phyloP scores from a whole-genome alignment of 1,140 invertebrate genomes.

The Lepeophtheirus salmonis region DNA sequence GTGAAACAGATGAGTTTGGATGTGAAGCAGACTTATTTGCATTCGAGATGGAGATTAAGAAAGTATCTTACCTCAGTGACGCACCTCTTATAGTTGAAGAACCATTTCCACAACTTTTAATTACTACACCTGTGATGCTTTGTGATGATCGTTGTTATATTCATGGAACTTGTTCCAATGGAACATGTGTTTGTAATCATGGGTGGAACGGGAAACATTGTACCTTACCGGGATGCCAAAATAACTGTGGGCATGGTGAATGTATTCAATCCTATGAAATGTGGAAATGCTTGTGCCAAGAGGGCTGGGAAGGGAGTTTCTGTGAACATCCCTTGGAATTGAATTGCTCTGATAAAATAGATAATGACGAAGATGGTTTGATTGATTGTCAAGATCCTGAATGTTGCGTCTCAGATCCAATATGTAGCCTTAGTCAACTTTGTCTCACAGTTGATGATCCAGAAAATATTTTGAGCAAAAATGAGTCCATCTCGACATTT shows the following conservation, averaged over 20 bases:
- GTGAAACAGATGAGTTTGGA: background rate
- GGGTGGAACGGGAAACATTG: slow-evolving; percentile 95
- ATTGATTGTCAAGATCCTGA: slow-evolving; percentile 93
- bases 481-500: slow-evolving; percentile 37
- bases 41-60: background rate
- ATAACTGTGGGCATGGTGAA: slow-evolving; percentile 26
- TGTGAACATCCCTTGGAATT: slow-evolving; percentile 77
- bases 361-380: slow-evolving; percentile 94
- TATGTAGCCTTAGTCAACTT: slow-evolving; percentile 61
- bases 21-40: background rate
- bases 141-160: slow-evolving; percentile 52
- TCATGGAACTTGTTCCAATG: slow-evolving; percentile 90
- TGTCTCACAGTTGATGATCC: slow-evolving; percentile 80
- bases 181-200: slow-evolving; percentile 85
- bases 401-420: slow-evolving; percentile 54
- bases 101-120: background rate
- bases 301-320: slow-evolving; percentile 76
- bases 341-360: slow-evolving; percentile 69
- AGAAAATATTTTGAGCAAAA: slow-evolving; percentile 89
- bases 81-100: background rate
- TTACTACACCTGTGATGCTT: background rate
- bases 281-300: slow-evolving; percentile 81
- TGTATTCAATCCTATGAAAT: slow-evolving; percentile 31
- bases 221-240: slow-evolving; percentile 90
- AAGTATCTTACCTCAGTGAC: background rate